phyloP scores from a whole-genome alignment of 1,140 invertebrate genomes.

The Pseudomyrmex flavicornis region DNA sequence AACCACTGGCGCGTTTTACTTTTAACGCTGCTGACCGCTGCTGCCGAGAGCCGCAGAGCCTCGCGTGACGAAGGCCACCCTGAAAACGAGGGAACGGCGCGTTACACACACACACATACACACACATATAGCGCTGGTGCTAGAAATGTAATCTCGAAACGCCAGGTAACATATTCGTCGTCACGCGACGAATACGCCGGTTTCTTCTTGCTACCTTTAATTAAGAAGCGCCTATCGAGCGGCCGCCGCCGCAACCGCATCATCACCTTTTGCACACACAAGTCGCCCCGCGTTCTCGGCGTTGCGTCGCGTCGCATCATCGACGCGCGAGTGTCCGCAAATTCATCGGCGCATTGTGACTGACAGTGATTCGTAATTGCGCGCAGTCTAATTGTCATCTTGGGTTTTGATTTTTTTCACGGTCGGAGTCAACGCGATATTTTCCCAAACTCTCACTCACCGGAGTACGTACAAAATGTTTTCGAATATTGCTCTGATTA shows the following conservation, averaged over 20 bases:
- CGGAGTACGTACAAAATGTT: too few species aligned
- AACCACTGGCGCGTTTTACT: not conserved
- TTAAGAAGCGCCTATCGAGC: conserved; percentile 54
- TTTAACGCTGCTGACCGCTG: not conserved
- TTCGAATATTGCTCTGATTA: too few species aligned
- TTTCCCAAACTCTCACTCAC: too few species aligned
- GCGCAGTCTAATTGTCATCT: not conserved
- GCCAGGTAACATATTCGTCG: conserved; percentile 6
- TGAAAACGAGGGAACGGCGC: not conserved
- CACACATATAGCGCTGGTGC: not conserved
- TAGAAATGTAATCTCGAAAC: conserved; percentile 31
- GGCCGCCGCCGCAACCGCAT: not conserved
- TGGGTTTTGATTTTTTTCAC: too few species aligned
- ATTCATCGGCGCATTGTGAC: too few species aligned
- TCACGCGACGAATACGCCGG: conserved; percentile 69
- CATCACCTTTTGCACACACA: not conserved
- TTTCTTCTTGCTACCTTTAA: conserved; percentile 19
- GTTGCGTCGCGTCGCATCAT: not conserved
- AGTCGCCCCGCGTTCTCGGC: not conserved
- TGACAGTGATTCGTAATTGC: not conserved
- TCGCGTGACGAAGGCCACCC: conserved; percentile 74
- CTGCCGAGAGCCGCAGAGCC: conserved; percentile 32
- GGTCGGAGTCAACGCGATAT: too few species aligned
- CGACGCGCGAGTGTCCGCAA: not conserved
- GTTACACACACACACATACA: too few species aligned